phyloP scores from a whole-genome alignment of 2,888 invertebrate genomes.

The Octodonta nipae region DNA sequence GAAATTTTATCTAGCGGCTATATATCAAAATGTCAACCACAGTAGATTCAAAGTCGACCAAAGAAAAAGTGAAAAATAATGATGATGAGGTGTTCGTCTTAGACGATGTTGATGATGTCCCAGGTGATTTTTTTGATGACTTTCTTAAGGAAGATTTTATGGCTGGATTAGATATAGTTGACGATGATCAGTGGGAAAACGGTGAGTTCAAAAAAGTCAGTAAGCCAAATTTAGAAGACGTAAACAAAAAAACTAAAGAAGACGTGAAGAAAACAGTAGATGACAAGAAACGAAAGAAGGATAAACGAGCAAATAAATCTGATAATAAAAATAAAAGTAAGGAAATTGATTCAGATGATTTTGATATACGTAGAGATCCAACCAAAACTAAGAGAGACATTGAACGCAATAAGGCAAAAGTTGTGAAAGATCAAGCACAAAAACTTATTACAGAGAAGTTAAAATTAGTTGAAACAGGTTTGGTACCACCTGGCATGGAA shows the following conservation, averaged over 20 bases:
- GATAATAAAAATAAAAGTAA: not conserved
- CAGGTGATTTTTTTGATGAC: conserved; percentile 35
- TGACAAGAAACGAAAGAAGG: conserved; percentile 5
- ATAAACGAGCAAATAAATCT: conserved; percentile 13
- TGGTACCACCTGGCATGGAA: conserved; percentile 37
- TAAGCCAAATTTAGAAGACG: conserved; percentile 5
- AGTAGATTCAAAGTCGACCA: too few species aligned
- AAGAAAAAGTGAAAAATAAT: too few species aligned
- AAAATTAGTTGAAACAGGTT: conserved; percentile 34
- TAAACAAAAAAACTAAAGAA: conserved; percentile 5
- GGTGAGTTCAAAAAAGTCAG: conserved; percentile 3
- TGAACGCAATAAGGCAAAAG: conserved; percentile 32
- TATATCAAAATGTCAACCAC: too few species aligned
- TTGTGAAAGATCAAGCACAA: conserved; percentile 31
- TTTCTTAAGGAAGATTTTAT: conserved; percentile 35
- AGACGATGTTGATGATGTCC: conserved; percentile 30
- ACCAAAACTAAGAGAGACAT: conserved; percentile 35
- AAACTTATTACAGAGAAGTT: conserved; percentile 33
- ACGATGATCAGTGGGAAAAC: conserved; percentile 24
- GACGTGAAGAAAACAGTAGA: too few species aligned
- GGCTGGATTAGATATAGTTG: conserved; percentile 34
- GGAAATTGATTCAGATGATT: not conserved
- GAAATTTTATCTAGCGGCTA: too few species aligned
- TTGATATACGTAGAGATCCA: conserved; percentile 29
- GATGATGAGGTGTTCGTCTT: too few species aligned